Base-by-base conservation (phyloP, 23 tunicate species). In the Halocynthia aurantium region DNA sequence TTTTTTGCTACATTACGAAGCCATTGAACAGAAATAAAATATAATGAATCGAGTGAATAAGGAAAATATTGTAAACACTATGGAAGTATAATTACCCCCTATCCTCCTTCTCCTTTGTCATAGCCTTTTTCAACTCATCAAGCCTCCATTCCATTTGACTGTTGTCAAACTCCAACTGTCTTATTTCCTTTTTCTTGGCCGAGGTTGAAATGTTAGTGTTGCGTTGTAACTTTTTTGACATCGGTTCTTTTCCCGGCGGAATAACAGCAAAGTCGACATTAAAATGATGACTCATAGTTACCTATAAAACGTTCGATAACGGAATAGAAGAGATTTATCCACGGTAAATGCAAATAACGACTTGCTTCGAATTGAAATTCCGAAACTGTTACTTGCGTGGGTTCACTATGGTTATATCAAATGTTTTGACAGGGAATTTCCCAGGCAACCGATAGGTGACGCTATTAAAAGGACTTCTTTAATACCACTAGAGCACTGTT, bases 121-220 rank as follows among this genome's bases (percentile, higher is more conserved):
- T 92, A 6, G 85, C 88, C 19, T 86, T 81, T 55, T 86, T 86
- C 40, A 92, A 65, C 57, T 92, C 92, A 72, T 74, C 56, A 5
- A 92, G 67, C 54, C 88, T 85, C 98, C 98, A 92, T 86, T 92
- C 98, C 92, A 92, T 86, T 82, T 92, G 92, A 53, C 86, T 92
- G 76, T 92, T 92, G 82, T 92, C 98, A 67, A 92, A 82, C 49
- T 92, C 92, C 40, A 92, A 22, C 69, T 92, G 89, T 75, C 82
- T 78, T 11, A 52, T 85, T 82, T 92, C 98, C 52, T 82, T 67
- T 67, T 78, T 69, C 70, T 86, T 86, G 18, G 90, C 90, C 52
- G 90, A 81, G 9, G 53, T 64, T 57, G 77, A 51, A 19, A 75
- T 62, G 7, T 75, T 62, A 5, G 18, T 31, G 84, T 86, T 80